These are phyloP conservation scores for Craniophora ligustri DNA, from an alignment of 2,888 invertebrate species.

Conservation along the genomic window DNA sequence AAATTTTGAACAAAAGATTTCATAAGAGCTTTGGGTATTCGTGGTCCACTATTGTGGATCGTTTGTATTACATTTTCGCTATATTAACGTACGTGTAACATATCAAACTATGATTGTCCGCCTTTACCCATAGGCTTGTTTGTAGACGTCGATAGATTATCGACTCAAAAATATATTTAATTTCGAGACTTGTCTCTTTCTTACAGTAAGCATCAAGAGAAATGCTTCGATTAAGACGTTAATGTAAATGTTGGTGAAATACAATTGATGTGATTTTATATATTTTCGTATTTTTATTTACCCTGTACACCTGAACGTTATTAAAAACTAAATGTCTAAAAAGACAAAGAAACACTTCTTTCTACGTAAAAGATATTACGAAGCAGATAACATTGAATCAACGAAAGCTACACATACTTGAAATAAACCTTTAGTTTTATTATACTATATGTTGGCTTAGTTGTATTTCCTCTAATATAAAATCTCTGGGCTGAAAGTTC, in stretches of 20 bases:
- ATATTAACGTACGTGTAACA: constrained; percentile 70
- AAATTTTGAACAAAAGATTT: constrained; percentile 18
- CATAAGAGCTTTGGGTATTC: constrained; percentile 15
- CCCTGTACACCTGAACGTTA: constrained; percentile 5
- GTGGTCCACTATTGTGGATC: constrained; percentile 19
- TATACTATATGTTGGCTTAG: too few species aligned
- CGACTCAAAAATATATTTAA: constrained; percentile 71
- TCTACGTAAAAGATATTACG: too few species aligned
- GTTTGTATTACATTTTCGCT: constrained; percentile 2
- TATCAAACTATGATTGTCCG: constrained; percentile 77
- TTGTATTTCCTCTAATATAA: too few species aligned
- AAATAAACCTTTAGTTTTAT: too few species aligned
- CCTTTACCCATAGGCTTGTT: constrained; percentile 85
- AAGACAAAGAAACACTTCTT: background rate
- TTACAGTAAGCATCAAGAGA: constrained; percentile 83
- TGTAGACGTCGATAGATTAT: constrained; percentile 72
- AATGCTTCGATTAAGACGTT: constrained; percentile 87
- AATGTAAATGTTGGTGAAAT: constrained; percentile 88
- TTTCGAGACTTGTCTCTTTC: constrained; percentile 81
- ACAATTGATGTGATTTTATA: constrained; percentile 89
- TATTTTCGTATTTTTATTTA: constrained; percentile 74
- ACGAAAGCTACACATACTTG: too few species aligned
- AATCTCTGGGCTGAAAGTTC: too few species aligned
- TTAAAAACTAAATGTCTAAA: too few species aligned
- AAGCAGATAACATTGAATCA: too few species aligned